Evolutionary conservation across 1,140 invertebrate species (phyloP).

Genomic region (Rhagoletis zephyria): DNA sequence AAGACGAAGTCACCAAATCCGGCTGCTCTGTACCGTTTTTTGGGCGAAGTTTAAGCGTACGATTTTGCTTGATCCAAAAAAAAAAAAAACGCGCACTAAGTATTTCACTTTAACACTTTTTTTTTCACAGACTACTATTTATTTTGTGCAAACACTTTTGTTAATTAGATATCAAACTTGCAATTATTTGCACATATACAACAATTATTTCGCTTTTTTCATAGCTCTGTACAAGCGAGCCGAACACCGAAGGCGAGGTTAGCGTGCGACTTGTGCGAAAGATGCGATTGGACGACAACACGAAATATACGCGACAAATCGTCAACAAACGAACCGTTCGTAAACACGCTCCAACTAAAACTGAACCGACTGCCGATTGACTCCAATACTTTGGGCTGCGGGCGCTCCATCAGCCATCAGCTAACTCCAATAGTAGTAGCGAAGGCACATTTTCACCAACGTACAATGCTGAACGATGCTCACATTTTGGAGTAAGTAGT

Average conservation of each 20-base stretch:
- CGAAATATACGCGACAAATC: neutral
- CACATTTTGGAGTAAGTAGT: neutral
- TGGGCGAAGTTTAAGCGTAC: too few species aligned
- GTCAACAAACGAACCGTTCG: conserved; percentile 46
- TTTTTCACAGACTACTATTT: neutral
- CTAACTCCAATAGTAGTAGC: neutral
- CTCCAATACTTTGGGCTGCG: conserved; percentile 9
- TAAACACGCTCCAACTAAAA: conserved; percentile 47
- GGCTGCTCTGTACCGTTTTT: conserved; percentile 10
- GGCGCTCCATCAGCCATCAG: neutral
- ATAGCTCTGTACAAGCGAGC: neutral
- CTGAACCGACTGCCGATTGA: conserved; percentile 39
- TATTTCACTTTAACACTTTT: conserved; percentile 23
- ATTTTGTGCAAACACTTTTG: neutral
- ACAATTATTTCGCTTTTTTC: neutral
- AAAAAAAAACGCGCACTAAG: conserved; percentile 20
- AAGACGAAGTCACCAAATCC: conserved; percentile 45
- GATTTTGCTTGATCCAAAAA: too few species aligned
- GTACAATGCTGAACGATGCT: neutral
- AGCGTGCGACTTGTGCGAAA: conserved; percentile 19
- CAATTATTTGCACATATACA: neutral
- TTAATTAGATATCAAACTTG: neutral
- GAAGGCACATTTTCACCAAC: conserved; percentile 12
- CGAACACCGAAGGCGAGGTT: conserved; percentile 35
- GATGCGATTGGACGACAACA: conserved; percentile 5